Base-by-base conservation (phyloP, 2,797 vertebrate genomes). In the Pseudochirops cupreus region DNA sequence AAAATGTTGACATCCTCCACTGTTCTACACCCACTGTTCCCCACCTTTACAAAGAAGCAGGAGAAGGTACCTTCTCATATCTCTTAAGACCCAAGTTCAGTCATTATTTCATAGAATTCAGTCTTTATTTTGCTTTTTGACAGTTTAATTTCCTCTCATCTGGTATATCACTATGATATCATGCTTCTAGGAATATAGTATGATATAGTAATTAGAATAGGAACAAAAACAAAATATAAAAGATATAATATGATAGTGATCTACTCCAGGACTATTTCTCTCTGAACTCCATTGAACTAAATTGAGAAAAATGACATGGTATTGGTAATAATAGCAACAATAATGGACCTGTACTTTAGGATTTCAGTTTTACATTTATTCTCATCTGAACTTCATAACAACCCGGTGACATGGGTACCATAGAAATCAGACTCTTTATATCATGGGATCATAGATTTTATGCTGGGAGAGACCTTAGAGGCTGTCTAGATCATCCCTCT, bases 131-230 rank as follows among this genome's bases (percentile, higher is more conserved):
- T 39, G 18, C 67, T 82, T 82, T 82, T 82, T 39, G 67, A 24
- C n/a, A 91, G 53, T 55, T 6, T 31, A 93, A 57, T 89, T 94
- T 91, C 28, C 91, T 58, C 58, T 54, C 50, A n/a, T 94, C 93
- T 95, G 52, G n/a, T 94, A 67, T 21, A 82, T 92, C 29, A 58
- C 14, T 56, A 46, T 89, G 90, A 92, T 82, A 28, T 53, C 93
- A 53, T 89, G 67, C 24, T 87, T 90, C 57, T 54, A 95, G 39
- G 29, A 56, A 90, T 26, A 33, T 26, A 5, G 9, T 92, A 56
- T 90, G 53, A 90, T 26, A 50, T 58, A 33, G 29, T 0, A 54
- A 82, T 82, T 46, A 39, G 67, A 24, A 82, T 7, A 82, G 12
- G 11, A 24, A 82, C 31, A 62, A 62, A 62, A 62, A 62, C 33